These are phyloP conservation scores for Crepidodera aurea DNA, from an alignment of 2,888 invertebrate species.

Conservation along the genomic window DNA sequence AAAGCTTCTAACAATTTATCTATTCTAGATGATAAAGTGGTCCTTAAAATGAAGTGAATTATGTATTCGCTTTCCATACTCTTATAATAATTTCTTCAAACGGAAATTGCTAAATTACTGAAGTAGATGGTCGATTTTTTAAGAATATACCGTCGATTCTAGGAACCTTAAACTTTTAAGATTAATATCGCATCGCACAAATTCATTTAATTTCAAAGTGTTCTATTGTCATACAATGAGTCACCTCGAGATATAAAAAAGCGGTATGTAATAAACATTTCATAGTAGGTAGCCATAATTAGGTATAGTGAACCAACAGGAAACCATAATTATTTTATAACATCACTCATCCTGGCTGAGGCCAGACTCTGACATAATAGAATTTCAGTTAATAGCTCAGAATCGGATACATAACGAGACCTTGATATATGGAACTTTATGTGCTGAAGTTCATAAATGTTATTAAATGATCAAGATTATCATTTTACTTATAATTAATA, in stretches of 20 bases:
- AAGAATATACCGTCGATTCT: no score
- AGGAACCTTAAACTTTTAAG: neutral
- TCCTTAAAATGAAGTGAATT: no score
- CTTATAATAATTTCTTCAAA: no score
- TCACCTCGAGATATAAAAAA: constrained; percentile 30
- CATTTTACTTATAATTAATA: no score
- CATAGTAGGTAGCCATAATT: constrained; percentile 31
- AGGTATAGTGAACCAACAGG: constrained; percentile 38
- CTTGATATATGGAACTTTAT: constrained; percentile 21
- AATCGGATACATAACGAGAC: constrained; percentile 15
- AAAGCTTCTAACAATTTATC: no score
- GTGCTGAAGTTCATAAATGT: no score
- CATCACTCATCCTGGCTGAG: constrained; percentile 40
- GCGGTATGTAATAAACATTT: constrained; percentile 34
- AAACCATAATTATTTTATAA: constrained; percentile 41
- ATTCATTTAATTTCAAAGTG: neutral
- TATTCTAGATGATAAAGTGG: no score
- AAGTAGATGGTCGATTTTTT: no score
- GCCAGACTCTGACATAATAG: constrained; percentile 37
- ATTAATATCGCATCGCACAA: neutral
- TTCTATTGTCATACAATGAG: constrained; percentile 12
- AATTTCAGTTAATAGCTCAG: constrained; percentile 38
- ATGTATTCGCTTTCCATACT: no score
- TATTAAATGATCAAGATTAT: no score
- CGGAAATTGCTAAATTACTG: no score